Evolutionary conservation across 2,113 vertebrate genomes (phyloP), one percentile per base, ranked within the genome.

Genomic region (Phyllostomus discolor): DNA sequence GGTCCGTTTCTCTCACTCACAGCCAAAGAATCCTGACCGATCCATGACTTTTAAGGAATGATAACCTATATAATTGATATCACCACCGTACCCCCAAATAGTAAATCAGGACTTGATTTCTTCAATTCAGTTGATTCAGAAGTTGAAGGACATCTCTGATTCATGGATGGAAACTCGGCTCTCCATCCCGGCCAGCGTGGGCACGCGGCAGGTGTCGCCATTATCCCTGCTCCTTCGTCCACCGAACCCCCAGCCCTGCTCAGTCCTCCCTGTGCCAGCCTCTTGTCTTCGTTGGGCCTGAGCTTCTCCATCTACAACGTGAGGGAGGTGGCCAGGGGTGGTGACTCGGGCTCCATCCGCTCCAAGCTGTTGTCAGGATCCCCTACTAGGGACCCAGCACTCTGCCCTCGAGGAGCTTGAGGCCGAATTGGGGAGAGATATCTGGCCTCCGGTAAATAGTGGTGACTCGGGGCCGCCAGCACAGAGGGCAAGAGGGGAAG

Each of bases 171-270:
- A 62, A 73, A 59, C 10, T 66, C 15, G 6, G 50, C 31, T 17
- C n/a, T 46, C 24, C 50, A 4, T 10, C 9, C 48, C 62, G 38
- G n/a, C 54, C 64, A 24, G 2, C 11, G 15, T 15, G 31, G 48
- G 24, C 28, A 20, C 15, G 7, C 17, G 31, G 0, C 20, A 2
- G 33, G 31, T 4, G 31, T 0, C 1, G 33, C 1, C 43, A 0
- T 52, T 48, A 6, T 46, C 31, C 31, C 67, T 33, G 35, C 73
- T 80, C 76, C 59, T 87, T 15, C 2, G 28, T 48, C 78, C 69
- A 38, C 1, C 0, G 0, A 46, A n/a, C 7, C 24, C 28, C 10
- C 54, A 46, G 24, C n/a, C 64, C 41, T 62, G 28, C 31, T 50
- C 41, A 26, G 48, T 16, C 28, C 8, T 82, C 84, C 16, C 10